A percentile compares a stretch with the other conserved stretches of the same genome.
phyloP scores from a whole-genome alignment of 1,140 invertebrate species.

The Philaenus spumarius region DNA sequence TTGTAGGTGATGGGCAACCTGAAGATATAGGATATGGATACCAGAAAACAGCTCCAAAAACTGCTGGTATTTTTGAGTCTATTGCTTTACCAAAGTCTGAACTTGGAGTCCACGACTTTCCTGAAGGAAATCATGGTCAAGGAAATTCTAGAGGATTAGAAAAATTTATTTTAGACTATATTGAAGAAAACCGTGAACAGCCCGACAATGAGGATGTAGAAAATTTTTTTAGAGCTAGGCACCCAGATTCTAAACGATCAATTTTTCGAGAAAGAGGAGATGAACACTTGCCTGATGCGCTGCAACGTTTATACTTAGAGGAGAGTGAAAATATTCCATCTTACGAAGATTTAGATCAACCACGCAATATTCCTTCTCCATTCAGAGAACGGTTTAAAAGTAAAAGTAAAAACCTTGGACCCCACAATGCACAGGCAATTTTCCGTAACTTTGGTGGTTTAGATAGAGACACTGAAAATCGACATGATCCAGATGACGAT shows the following conservation, averaged over 20 bases:
- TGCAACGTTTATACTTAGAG: constrained; percentile 19
- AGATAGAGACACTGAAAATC: constrained; percentile 16
- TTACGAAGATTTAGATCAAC: constrained; percentile 12
- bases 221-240: not conserved
- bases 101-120: constrained; percentile 1
- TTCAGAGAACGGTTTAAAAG: constrained; percentile 25
- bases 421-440: constrained; percentile 19
- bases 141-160: constrained; percentile 9
- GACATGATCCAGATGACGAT: constrained; percentile 7
- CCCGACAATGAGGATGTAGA: not conserved
- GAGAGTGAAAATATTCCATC: not conserved
- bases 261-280: constrained; percentile 29
- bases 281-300: constrained; percentile 12
- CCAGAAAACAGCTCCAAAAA: constrained; percentile 25
- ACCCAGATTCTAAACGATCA: constrained; percentile 20
- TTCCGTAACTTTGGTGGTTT: constrained; percentile 22
- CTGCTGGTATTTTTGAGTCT: constrained; percentile 19
- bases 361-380: constrained; percentile 18
- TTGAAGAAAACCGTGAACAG: constrained; percentile 12
- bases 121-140: not conserved
- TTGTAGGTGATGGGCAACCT: constrained; percentile 29
- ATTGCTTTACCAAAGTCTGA: constrained; percentile 16
- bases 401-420: not conserved
- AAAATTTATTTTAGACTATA: constrained; percentile 18
- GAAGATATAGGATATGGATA: constrained; percentile 33